These are phyloP conservation scores for Bubo blakistoni DNA, from an alignment of 2,113 vertebrate species.

Conservation along the genomic window DNA sequence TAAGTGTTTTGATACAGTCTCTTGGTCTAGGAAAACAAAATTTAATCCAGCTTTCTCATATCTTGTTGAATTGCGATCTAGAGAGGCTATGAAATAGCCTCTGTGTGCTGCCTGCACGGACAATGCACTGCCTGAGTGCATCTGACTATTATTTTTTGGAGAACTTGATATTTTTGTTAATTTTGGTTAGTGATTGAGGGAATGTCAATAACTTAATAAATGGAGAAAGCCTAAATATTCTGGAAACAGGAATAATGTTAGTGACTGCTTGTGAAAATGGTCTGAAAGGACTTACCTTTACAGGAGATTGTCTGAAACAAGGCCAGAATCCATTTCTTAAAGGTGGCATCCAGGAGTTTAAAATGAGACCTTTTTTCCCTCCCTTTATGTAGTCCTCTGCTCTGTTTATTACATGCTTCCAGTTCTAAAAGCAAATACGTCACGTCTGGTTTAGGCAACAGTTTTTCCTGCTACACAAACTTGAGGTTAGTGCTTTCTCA, in stretches of 20 bases:
- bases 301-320: background rate
- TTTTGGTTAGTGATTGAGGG: background rate
- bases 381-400: background rate
- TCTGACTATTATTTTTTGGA: background rate
- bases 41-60: background rate
- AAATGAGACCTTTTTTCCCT: background rate
- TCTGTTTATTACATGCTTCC: background rate
- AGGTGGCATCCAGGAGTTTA: background rate
- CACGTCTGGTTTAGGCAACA: background rate
- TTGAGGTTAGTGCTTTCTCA: background rate
- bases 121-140: background rate
- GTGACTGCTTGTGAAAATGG: background rate
- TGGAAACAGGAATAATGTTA: background rate
- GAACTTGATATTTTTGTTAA: background rate
- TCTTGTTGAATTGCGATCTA: rapidly evolving
- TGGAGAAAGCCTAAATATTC: background rate
- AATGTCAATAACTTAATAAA: background rate
- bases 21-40: background rate
- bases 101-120: no score
- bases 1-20: background rate
- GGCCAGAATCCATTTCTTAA: background rate
- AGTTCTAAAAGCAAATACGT: background rate
- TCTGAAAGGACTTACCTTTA: background rate
- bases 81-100: background rate
- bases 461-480: background rate